Conservation (phyloP, 2,888 invertebrate genomes). For the Ormyrus thymus region DNA sequence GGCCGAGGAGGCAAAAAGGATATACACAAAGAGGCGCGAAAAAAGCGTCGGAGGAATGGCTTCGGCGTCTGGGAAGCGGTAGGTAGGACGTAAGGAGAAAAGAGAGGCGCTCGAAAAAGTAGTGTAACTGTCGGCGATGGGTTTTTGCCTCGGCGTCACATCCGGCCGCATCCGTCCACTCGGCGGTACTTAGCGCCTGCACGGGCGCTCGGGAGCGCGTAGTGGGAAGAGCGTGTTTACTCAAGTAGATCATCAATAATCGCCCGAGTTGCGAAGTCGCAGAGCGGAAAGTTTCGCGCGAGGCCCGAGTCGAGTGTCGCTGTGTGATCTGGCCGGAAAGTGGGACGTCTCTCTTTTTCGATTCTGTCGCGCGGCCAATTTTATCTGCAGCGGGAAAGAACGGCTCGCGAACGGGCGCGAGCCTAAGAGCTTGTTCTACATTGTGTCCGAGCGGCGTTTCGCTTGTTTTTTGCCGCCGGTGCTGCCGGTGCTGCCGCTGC, state of each 20-base stretch:
- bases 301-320: neutral
- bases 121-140: conserved; percentile 63
- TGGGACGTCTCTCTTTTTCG: conserved; percentile 45
- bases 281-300: conserved; percentile 56
- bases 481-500: neutral
- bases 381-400: conserved; percentile 25
- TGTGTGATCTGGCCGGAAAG: conserved; percentile 6
- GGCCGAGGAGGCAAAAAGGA: conserved; percentile 56
- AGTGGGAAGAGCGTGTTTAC: conserved; percentile 67
- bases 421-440: conserved; percentile 29
- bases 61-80: conserved; percentile 19
- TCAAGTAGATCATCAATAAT: conserved; percentile 70
- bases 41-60: conserved; percentile 6
- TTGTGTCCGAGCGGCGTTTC: conserved; percentile 20
- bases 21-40: conserved; percentile 55
- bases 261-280: conserved; percentile 57
- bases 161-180: conserved; percentile 70
- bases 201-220: conserved; percentile 40
- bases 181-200: conserved; percentile 59
- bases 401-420: neutral
- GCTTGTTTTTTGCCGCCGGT: conserved; percentile 1
- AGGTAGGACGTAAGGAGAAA: conserved; percentile 36
- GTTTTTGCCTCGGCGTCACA: conserved; percentile 70
- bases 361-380: conserved; percentile 23
- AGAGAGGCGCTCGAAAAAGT: conserved; percentile 58